Evolutionary conservation across 37 sponge, comb jelly and placozoan genomes (phyloP), one percentile per base, ranked within the genome.

Genomic region (Tethya wilhelma): DNA sequence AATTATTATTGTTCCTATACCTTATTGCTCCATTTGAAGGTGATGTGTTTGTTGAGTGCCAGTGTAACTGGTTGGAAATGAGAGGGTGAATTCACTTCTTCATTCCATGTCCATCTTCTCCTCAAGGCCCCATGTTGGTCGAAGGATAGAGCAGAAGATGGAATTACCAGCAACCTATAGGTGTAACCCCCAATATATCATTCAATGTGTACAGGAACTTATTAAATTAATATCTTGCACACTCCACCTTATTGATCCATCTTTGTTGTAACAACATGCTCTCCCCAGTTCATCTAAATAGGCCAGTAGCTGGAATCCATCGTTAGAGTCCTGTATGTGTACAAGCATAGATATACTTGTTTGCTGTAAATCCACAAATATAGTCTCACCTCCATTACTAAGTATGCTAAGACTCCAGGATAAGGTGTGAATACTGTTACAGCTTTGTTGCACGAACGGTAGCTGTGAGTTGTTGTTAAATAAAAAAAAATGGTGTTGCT

Each of bases 271-370:
- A 41, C 84, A 83, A 6, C 49, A 75, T 5, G 53, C 42, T 25
- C 85, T 49, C 2, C 90, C 90, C 17, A 79, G 26, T 7, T 90
- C 85, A 59, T 90, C 90, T 45, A 79, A 38, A 28, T 67, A 84
- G 5, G 68, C 85, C 36, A 90, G 56, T 40, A 90, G 28, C 1
- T 23, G 42, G 4, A 41, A 25, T n/a, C n/a, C n/a, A 17, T 75
- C 8, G 40, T 36, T 33, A 8, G 59, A 79, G 55, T 64, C 69
- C 69, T 69, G 49, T 32, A 59, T 5, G 6, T 69, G 55, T 55
- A 7, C 1, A 43, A 34, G 34, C 75, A 56, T 23, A 59, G 1
- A 29, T 44, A 43, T 38, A 67, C 4, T 22, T n/a, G 65, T 41
- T 4, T 17, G 17, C 32, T 8, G 11, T 40, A 37, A 40, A 57